Evolutionary conservation across 2,797 vertebrate species (phyloP), one percentile per base, ranked within the genome.

Genomic region (Streptopelia turtur): DNA sequence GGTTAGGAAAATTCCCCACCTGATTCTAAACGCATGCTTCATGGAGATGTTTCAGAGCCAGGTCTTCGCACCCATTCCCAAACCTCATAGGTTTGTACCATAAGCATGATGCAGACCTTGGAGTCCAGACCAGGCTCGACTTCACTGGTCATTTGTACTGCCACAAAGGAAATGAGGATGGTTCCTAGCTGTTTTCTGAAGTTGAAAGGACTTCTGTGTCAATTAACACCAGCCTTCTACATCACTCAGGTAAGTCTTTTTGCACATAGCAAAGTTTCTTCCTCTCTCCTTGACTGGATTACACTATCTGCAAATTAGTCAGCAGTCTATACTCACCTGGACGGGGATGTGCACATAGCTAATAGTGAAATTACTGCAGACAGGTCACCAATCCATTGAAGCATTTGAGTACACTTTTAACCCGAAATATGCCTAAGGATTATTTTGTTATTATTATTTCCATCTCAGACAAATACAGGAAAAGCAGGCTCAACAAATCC

Each of bases 271-370:
- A 16, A 72, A 56, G 27, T 43, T 76, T 50, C 24, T 64, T 77
- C 27, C 68, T 71, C 30, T 70, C 45, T 75, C 37, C 30, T 77
- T 2, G 2, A 22, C 64, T 37, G 45, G 63, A 23, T 2, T 66
- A 63, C n/a, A 6, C 33, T 30, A 59, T 16, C 39, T 75, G 61
- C 22, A 39, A 13, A 53, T 61, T 6, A 81, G 59, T 30, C 78
- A 77, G 61, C 57, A 70, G 43, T 4, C 1, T 27, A 13, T 4
- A 16, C 1, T 0, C 4, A 45, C 25, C 20, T n/a, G 18, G 16
- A 45, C 0, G 1, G 25, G n/a, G n/a, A 50, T 10, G 31, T 11
- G n/a, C 61, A 33, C 12, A 2, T 1, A 39, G 45, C 35, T 65
- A 53, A 43, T 10, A 25, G 15, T 47, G 80, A 70, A 49, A 37